Base-by-base conservation (phyloP, 2,888 invertebrate genomes). In the Dermolepida albohirtum region DNA sequence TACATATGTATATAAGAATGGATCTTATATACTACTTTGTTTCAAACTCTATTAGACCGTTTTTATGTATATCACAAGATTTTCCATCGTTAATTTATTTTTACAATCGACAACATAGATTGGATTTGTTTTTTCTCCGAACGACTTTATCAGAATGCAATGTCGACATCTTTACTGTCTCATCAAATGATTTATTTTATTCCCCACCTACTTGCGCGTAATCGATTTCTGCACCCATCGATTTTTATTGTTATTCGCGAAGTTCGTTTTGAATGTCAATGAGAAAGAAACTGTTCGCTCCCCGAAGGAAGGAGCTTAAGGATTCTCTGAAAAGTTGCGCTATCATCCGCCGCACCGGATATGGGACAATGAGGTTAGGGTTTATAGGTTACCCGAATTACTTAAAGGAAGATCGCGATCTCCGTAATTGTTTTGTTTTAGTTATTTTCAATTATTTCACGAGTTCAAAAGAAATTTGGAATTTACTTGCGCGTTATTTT, bases 181-280 rank as follows among this genome's bases (percentile, higher is more conserved):
- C 27, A 50, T n/a, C 50, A 27, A 50, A 50, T 27, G 50, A 50
- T 50, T 50, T 50, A 50, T 50, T 50, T 27, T 17, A 17, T 50
- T 50, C 59, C 17, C 39, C 44, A 27, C 44, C 43, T 47, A 11
- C 59, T 27, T 27, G 22, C 12, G 4, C 12, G 73, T 72, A 77
- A 79, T 78, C 78, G 77, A 78, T 77, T 78, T 75, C 76, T 76
- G 75, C 77, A 76, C 72, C 75, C 77, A 75, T 79, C 75, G 78
- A 77, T 77, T 80, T 79, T 79, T 79, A 79, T 75, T 77, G 78
- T 79, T 79, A 79, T 79, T 75, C 74, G 68, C 66, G 73, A 79
- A 80, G 76, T 79, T 80, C 73, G 78, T 74, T 75, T 78, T 76
- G 79, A 79, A 79, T 80, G 76, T 76, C 77, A 77, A 80, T 78